A percentile compares a stretch with the other conserved stretches of the same genome.
These are phyloP conservation scores for Leptopterna dolabrata DNA, from an alignment of 2,888 invertebrate species.

Conservation along the genomic window DNA sequence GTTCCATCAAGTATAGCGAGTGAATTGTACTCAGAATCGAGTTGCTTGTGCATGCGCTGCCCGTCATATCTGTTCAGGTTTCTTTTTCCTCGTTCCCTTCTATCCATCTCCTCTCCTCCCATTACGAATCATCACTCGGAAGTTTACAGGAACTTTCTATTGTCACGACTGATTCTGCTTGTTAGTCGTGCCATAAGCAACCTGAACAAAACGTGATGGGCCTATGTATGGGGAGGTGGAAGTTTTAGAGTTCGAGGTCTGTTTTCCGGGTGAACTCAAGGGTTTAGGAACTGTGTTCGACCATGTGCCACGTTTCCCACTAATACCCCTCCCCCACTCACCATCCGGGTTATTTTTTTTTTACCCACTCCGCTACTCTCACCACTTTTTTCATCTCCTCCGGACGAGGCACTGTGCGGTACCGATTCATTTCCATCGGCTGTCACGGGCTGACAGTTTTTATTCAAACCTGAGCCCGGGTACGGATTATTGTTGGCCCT, in stretches of 20 bases:
- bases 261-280: background rate
- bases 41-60: no score
- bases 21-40: no score
- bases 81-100: no score
- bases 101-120: no score
- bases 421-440: background rate
- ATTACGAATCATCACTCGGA: no score
- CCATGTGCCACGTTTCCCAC: background rate
- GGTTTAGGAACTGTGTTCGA: background rate
- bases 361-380: background rate
- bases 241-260: background rate
- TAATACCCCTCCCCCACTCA: background rate
- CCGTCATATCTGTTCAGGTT: no score
- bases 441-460: background rate
- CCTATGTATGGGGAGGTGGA: background rate
- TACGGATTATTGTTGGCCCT: background rate
- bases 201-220: no score
- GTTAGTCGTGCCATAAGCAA: no score
- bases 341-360: background rate
- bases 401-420: background rate
- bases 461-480: background rate
- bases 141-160: no score
- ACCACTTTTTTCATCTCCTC: background rate
- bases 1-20: no score
- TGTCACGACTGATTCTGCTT: no score